phyloP scores from a whole-genome alignment of 2,113 vertebrate species.

The Calonectris borealis region DNA sequence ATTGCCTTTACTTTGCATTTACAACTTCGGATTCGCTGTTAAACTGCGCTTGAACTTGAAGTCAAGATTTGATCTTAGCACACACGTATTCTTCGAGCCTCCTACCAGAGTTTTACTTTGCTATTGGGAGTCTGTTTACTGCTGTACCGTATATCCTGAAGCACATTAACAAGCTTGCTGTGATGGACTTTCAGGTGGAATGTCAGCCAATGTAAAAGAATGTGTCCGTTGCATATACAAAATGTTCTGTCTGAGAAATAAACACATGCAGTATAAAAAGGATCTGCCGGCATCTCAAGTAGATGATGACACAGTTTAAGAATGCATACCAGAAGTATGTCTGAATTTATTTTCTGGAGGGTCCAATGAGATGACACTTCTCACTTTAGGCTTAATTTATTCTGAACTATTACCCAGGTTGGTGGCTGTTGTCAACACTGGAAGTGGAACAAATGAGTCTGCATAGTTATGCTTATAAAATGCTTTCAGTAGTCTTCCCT shows the following conservation, averaged over 20 bases:
- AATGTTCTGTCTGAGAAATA: constrained; percentile 18
- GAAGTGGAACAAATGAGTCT: constrained; percentile 25
- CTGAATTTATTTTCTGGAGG: constrained; percentile 1
- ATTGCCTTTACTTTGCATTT: constrained; percentile 78
- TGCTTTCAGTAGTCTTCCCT: not conserved
- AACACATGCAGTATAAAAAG: not conserved
- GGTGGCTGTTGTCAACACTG: constrained; percentile 2
- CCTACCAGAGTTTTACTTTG: constrained; percentile 66
- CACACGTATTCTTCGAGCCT: constrained; percentile 47
- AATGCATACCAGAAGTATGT: constrained; percentile 32
- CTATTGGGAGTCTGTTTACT: constrained; percentile 69
- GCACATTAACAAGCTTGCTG: constrained; percentile 65
- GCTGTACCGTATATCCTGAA: constrained; percentile 42
- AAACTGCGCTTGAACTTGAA: constrained; percentile 79
- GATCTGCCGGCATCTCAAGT: not conserved
- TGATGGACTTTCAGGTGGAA: constrained; percentile 68
- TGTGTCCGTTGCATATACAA: not conserved
- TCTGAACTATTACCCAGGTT: constrained; percentile 25
- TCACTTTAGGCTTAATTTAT: constrained; percentile 43
- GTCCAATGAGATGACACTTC: constrained; percentile 15
- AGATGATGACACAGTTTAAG: constrained; percentile 14
- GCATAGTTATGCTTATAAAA: not conserved
- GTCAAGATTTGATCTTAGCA: constrained; percentile 68
- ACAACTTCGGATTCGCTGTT: constrained; percentile 76
- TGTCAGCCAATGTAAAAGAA: constrained; percentile 60